Evolutionary conservation across 2,113 vertebrate genomes (phyloP), one percentile per base, ranked within the genome.

Genomic region (Apteryx owenii): DNA sequence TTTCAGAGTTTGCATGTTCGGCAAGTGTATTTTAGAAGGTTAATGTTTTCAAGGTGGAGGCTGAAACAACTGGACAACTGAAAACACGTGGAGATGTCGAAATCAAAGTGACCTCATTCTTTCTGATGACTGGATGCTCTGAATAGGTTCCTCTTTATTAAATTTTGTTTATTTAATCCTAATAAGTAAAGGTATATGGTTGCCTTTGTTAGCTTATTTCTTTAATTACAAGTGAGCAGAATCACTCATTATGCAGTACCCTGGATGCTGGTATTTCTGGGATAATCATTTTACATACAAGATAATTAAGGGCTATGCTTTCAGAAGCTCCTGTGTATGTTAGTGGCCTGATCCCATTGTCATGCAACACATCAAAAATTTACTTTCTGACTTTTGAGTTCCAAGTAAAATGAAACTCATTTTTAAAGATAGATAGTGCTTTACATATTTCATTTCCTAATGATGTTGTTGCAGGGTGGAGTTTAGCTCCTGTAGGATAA

Each of bases 21-120:
- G 28, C 21, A 46, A 16, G n/a, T 58, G 2, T 88, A 1, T 83
- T 89, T 91, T 66, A 73, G 50, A 77, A 80, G 33, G 21, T 54
- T 0, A 1, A 17, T 77, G 38, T 91, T 94, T 85, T 87, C 42
- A 83, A 29, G 21, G 28, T 89, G 68, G 54, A 68, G 81, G 17
- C 81, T 85, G 46, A 33, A 60, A 79, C 61, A 84, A 69, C 19
- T 54, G 70, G 26, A 42, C n/a, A 70, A 3, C 26, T 80, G 33
- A 91, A 88, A 71, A 31, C 15, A 51, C 54, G 66, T 18, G 77
- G 33, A 69, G 58, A 25, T 88, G 72, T 84, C 1, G 4, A 90
- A 95, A 81, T 93, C 54, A 79, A 69, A 20, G 42, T 64, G 64
- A 79, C 42, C 38, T 90, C 22, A 73, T 93, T 95, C 33, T 92